phyloP scores from a whole-genome alignment of 2,797 vertebrate genomes.

The Ptychadena robeensis region DNA sequence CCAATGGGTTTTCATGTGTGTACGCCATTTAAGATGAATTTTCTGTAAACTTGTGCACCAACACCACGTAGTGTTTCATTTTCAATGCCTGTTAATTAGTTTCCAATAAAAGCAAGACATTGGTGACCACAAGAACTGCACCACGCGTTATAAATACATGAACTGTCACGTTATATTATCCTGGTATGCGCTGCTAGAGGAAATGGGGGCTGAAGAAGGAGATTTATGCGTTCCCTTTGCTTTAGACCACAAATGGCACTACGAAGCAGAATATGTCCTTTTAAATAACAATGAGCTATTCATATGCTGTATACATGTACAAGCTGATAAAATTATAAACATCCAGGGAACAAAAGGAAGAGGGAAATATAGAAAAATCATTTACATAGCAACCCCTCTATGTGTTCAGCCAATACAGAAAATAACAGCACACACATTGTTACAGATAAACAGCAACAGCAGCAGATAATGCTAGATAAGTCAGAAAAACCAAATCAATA shows the following conservation, averaged over 20 bases:
- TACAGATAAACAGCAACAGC: not conserved
- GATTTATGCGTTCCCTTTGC: no score
- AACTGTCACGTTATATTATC: no score
- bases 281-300: not conserved
- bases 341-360: not conserved
- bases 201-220: no score
- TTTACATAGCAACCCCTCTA: constrained; percentile 4
- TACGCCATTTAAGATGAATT: no score
- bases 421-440: not conserved
- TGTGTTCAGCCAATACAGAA: not conserved
- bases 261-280: not conserved
- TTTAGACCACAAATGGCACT: not conserved
- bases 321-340: not conserved
- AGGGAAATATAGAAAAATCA: not conserved
- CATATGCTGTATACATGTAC: not conserved
- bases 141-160: no score
- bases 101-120: no score
- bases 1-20: no score
- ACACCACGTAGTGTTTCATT: no score
- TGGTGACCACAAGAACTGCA: no score
- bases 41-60: no score
- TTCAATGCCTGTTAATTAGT: no score
- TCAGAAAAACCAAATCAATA: constrained; percentile 22
- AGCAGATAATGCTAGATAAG: constrained; percentile 8
- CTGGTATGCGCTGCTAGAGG: no score